These are phyloP conservation scores for Cheilosia vernalis DNA, from an alignment of 2,888 invertebrate species.

Conservation along the genomic window DNA sequence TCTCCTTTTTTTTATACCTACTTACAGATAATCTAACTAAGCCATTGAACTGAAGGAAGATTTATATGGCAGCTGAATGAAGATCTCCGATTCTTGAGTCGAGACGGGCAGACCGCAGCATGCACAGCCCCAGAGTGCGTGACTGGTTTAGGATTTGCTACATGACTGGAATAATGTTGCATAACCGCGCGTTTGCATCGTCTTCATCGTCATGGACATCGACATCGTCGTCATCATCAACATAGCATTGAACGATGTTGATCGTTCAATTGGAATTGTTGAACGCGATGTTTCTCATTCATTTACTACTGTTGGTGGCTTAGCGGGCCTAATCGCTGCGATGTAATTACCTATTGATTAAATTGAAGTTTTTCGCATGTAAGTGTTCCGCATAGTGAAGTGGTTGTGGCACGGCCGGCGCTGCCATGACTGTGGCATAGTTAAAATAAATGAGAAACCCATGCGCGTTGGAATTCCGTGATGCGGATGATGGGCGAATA, in stretches of 20 bases:
- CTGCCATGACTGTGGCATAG: slow-evolving; percentile 60
- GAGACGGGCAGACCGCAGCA: slow-evolving; percentile 60
- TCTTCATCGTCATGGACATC: slow-evolving; percentile 39
- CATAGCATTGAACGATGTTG: slow-evolving; percentile 68
- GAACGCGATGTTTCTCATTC: slow-evolving; percentile 75
- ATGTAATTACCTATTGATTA: slow-evolving; percentile 75
- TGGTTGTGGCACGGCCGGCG: slow-evolving; percentile 43
- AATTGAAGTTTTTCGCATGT: slow-evolving; percentile 71
- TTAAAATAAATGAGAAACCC: slow-evolving; percentile 59
- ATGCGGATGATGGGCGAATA: slow-evolving; percentile 54
- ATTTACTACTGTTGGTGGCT: slow-evolving; percentile 75
- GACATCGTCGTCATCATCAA: slow-evolving; percentile 58
- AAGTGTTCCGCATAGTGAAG: slow-evolving; percentile 28
- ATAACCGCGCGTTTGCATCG: slow-evolving; percentile 72
- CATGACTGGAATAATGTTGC: slow-evolving; percentile 75
- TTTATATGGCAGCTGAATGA: slow-evolving; percentile 69
- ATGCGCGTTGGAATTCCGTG: slow-evolving; percentile 58
- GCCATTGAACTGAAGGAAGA: slow-evolving; percentile 65
- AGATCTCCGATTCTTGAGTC: slow-evolving; percentile 62
- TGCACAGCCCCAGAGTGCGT: slow-evolving; percentile 67
- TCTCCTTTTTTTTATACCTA: slow-evolving; percentile 57
- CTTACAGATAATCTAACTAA: slow-evolving; percentile 66
- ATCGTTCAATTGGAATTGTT: slow-evolving; percentile 75
- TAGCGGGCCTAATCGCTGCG: slow-evolving; percentile 70
- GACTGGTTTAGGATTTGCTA: slow-evolving; percentile 74